Evolutionary conservation across 2,113 vertebrate species (phyloP).

Genomic region (Rynchops niger): DNA sequence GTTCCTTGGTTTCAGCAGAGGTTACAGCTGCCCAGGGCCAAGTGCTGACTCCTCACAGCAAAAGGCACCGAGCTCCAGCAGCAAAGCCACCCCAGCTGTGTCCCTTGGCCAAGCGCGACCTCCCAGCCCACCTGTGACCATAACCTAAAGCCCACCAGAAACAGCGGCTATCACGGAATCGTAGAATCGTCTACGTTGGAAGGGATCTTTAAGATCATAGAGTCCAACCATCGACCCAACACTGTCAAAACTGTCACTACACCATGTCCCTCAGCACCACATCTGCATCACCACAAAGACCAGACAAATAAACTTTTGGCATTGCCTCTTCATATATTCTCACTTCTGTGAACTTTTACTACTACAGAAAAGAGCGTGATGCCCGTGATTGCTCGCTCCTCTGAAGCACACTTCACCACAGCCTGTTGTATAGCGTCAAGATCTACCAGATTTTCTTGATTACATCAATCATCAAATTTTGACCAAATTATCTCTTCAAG

Average conservation of each 20-base stretch:
- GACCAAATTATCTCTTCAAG: not conserved
- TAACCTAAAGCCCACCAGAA: not conserved
- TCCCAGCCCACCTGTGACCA: accelerated
- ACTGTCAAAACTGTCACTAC: not conserved
- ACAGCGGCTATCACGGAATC: not conserved
- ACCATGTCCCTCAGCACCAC: not conserved
- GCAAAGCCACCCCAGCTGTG: not conserved
- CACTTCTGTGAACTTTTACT: not conserved
- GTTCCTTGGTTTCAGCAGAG: not conserved
- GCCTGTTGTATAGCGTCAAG: not conserved
- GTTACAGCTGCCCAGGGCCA: not conserved
- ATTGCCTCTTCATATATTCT: not conserved
- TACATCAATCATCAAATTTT: not conserved
- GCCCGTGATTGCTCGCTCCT: accelerated
- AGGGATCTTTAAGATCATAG: too few relatives aligned
- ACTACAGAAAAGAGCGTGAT: accelerated
- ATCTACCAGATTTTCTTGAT: not conserved
- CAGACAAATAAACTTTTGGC: not conserved
- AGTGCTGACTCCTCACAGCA: not conserved
- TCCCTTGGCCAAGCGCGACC: not conserved
- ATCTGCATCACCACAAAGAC: not conserved
- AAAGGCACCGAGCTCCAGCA: accelerated
- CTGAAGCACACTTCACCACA: not conserved
- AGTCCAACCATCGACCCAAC: not conserved
- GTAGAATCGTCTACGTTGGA: too few relatives aligned